Base-by-base conservation (phyloP, 2,113 vertebrate species). In the Eurypyga helias region DNA sequence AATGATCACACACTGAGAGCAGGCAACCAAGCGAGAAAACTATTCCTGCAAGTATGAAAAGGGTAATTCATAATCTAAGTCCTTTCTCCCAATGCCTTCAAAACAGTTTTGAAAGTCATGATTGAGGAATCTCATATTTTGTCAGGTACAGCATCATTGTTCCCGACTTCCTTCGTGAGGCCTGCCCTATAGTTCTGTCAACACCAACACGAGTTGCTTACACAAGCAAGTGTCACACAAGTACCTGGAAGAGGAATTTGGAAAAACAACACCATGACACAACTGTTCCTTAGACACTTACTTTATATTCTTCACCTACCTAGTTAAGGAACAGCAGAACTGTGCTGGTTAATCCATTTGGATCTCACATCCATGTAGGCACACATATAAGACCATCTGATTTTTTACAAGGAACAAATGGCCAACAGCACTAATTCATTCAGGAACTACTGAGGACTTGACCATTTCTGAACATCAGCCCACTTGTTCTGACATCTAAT, bases 1-100 rank as follows among this genome's bases (percentile, higher is more conserved):
- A 96, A 96, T 82, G 96, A 96, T 96, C 94, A 85, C 96, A 96
- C 82, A 94, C 93, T 94, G 96, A 85, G 96, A 91, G 65, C 33
- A 86, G 67, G 84, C 93, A 96, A 87, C 91, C 91, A 96, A 89
- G 87, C 6, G 9, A 93, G 57, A 96, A 96, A 95, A 93, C 73
- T 72, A 69, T 87, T 96, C 73, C 91, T 91, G 34, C 75, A 80
- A 92, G 66, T 43, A 94, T 89, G 73, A 96, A 96, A 93, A 94
- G 91, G 34, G 81, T 90, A 95, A 96, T 96, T 96, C 93, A 96
- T 96, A 95, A 96, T 85, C 78, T 71, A 93, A 91, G 51, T 48
- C 65, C 45, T 57, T 72, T 84, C 81, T 93, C 93, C 57, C 52
- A 45, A 89, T 82, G 94, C 38, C 21, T 93, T 95, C 73, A 87